Evolutionary conservation across 2,797 vertebrate genomes (phyloP), one percentile per base, ranked within the genome.

Genomic region (Sphaeramia orbicularis): DNA sequence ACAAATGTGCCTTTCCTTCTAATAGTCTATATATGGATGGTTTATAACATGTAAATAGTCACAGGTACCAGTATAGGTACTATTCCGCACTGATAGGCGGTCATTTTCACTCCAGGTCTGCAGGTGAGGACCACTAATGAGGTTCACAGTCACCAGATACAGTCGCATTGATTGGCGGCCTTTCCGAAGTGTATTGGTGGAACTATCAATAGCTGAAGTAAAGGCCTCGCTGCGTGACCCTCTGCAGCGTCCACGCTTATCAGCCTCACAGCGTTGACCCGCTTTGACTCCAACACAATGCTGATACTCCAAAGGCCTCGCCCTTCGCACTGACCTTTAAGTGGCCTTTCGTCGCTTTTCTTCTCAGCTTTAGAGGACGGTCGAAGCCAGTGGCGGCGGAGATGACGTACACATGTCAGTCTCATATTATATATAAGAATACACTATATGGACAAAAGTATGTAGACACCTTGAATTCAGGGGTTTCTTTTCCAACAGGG

Each of bases 261-360:
- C 87, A 76, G 67, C 71, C 64, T 55, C 15, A 19, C 55, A 27
- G 54, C 74, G 74, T 48, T 18, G 42, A 79, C 55, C 40, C 73
- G 70, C 70, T 77, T 77, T 81, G 64, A 77, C 68, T 78, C n/a
- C 47, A 65, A 43, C 69, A 86, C 85, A 87, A 84, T 85, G 63
- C 63, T 68, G 52, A 48, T 51, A 45, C 78, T 87, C 76, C 51
- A 87, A 90, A 85, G 85, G 77, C 59, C 45, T 64, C 35, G 56
- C 81, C 80, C 79, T 91, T 90, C 89, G 90, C 72, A 1, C 12
- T 90, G 91, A 77, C 89, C 89, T 92, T 91, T 90, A 83, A 66
- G 47, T 86, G 82, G 82, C 89, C 87, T 92, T 89, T 88, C 59
- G 1, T 85, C 81, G 52, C 63, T 66, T 81, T 78, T 78, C 14